These are phyloP conservation scores for Stenodema calcarata DNA, from an alignment of 2,888 invertebrate species.

Conservation along the genomic window DNA sequence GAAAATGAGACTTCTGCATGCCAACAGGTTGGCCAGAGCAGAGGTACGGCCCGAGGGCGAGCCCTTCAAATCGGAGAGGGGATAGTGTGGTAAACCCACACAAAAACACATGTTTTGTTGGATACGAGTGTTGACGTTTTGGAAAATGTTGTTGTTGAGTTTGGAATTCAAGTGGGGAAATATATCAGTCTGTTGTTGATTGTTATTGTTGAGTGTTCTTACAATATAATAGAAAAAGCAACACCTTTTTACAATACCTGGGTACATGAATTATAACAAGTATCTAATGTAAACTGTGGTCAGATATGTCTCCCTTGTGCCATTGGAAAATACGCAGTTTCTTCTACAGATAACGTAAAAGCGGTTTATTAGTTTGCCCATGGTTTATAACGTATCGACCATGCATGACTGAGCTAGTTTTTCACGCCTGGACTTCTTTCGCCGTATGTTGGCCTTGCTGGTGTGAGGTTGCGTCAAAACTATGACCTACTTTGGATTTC, in stretches of 20 bases:
- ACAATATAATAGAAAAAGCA: too few relatives aligned
- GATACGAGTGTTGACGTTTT: too few relatives aligned
- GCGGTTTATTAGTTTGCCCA: not conserved
- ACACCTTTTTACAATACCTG: too few relatives aligned
- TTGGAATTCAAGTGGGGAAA: too few relatives aligned
- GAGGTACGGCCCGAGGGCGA: not conserved
- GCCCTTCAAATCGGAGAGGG: too few relatives aligned
- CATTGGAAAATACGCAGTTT: not conserved
- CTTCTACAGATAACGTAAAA: not conserved
- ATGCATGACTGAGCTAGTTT: not conserved
- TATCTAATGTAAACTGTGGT: too few relatives aligned
- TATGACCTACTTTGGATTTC: not conserved
- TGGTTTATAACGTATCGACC: not conserved
- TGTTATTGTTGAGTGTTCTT: too few relatives aligned
- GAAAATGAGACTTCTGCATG: not conserved
- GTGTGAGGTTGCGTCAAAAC: not conserved
- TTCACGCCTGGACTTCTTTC: not conserved
- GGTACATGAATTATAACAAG: too few relatives aligned
- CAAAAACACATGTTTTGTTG: too few relatives aligned
- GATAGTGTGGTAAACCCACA: too few relatives aligned
- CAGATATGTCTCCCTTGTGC: not conserved
- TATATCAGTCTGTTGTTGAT: too few relatives aligned
- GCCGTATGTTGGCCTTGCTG: not conserved
- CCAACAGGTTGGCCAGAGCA: not conserved
- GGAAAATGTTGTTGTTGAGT: too few relatives aligned